phyloP scores from a whole-genome alignment of 2,113 vertebrate genomes.

The Turnix velox region DNA sequence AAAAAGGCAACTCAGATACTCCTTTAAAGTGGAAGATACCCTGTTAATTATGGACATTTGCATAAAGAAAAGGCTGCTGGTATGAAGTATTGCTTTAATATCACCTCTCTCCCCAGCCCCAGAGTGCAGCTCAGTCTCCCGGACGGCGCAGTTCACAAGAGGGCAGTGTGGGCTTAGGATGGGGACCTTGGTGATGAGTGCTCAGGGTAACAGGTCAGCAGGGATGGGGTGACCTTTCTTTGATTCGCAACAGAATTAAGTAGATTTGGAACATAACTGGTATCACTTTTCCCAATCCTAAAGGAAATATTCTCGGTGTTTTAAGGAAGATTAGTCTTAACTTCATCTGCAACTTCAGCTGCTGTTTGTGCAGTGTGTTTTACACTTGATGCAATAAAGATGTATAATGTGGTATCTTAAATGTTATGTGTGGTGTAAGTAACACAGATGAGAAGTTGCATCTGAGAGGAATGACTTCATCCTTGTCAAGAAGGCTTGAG shows the following conservation, averaged over 20 bases:
- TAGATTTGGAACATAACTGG: background rate
- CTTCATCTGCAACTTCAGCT: no score
- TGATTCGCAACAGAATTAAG: slow-evolving; percentile 26
- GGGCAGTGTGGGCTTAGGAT: slow-evolving; percentile 73
- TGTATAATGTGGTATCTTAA: background rate
- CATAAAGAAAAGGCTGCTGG: background rate
- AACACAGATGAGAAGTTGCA: background rate
- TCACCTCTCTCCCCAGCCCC: background rate
- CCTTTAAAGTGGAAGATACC: background rate
- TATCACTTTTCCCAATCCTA: background rate
- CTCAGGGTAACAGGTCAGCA: slow-evolving; percentile 29
- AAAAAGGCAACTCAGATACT: no score
- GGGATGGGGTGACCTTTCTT: slow-evolving; percentile 25
- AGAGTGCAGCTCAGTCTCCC: background rate
- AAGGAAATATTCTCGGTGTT: background rate
- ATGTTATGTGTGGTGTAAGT: background rate
- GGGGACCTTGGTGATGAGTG: background rate
- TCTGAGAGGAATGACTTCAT: background rate
- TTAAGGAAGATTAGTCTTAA: background rate
- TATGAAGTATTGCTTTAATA: background rate
- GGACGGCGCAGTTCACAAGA: slow-evolving; percentile 66
- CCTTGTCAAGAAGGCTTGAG: background rate
- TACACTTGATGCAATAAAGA: slow-evolving; percentile 10
- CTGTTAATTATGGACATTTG: background rate
- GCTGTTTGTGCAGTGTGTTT: background rate